A percentile compares a stretch with the other conserved stretches of the same genome.
Conservation (phyloP, 2,888 invertebrate species). For the Coremacera marginata region DNA sequence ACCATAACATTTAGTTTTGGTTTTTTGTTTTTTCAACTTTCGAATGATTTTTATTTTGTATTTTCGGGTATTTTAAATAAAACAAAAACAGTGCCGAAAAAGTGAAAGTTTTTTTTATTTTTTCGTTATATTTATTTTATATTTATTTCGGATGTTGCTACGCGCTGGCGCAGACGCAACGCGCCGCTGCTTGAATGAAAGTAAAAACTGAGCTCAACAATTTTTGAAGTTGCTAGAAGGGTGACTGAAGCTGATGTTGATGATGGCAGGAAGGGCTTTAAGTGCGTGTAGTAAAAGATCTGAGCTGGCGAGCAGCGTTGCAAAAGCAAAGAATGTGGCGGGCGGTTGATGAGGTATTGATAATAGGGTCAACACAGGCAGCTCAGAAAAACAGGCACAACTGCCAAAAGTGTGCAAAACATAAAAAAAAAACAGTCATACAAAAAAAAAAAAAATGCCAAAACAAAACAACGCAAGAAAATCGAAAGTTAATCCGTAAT, state of each 20-base stretch:
- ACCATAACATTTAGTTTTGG: slow-evolving; percentile 44
- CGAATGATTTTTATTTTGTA: slow-evolving; percentile 46
- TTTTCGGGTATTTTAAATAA: slow-evolving; percentile 41
- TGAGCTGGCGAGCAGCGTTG: no score
- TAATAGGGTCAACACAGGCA: no score
- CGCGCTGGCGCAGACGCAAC: slow-evolving; percentile 44
- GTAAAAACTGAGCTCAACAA: slow-evolving; percentile 55
- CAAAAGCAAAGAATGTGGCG: no score
- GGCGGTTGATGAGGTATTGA: no score
- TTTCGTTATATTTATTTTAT: slow-evolving; percentile 6
- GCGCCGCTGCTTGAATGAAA: slow-evolving; percentile 57
- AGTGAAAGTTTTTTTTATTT: slow-evolving; percentile 66
- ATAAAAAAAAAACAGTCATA: neutral
- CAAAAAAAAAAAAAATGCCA: slow-evolving; percentile 19
- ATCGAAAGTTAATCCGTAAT: slow-evolving; percentile 11
- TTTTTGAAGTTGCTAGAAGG: neutral
- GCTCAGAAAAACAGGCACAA: no score
- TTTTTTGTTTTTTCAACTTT: slow-evolving; percentile 42
- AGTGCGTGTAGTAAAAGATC: no score
- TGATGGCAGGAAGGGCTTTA: no score
- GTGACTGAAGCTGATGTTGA: neutral
- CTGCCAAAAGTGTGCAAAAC: no score
- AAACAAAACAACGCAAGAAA: neutral
- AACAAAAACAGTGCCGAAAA: slow-evolving; percentile 62
- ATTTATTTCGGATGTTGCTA: slow-evolving; percentile 54